phyloP scores from a whole-genome alignment of 2,113 vertebrate species.

The Condylura cristata region DNA sequence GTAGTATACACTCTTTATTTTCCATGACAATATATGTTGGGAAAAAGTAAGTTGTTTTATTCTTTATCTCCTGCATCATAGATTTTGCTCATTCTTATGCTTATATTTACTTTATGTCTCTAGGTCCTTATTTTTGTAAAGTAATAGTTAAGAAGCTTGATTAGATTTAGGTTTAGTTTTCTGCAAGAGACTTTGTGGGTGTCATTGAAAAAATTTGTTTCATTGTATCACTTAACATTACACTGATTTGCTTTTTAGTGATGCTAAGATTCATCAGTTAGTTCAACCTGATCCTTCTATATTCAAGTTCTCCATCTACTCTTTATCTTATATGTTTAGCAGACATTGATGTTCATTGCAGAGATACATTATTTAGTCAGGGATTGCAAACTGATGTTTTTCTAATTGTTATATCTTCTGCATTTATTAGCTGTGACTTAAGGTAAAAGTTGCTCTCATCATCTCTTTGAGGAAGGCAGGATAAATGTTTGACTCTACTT shows the following conservation, averaged over 20 bases:
- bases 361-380: conserved; percentile 24
- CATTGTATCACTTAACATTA: not conserved
- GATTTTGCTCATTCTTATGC: not conserved
- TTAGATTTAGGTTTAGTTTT: not conserved
- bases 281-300: not conserved
- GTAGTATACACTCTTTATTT: not conserved
- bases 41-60: not conserved
- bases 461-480: not conserved
- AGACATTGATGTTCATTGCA: not conserved
- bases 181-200: not conserved
- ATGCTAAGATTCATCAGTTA: not conserved
- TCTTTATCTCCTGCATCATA: not conserved
- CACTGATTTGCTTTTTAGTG: not conserved
- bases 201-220: not conserved
- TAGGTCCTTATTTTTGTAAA: not conserved
- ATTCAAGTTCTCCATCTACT: not conserved
- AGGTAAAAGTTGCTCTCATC: not conserved
- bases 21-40: not conserved
- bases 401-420: not conserved
- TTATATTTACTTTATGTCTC: not conserved
- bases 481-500: not conserved
- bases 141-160: not conserved
- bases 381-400: not conserved
- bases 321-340: not conserved
- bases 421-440: not conserved